These are phyloP conservation scores for Rana temporaria DNA, from an alignment of 2,113 vertebrate species.

Conservation along the genomic window DNA sequence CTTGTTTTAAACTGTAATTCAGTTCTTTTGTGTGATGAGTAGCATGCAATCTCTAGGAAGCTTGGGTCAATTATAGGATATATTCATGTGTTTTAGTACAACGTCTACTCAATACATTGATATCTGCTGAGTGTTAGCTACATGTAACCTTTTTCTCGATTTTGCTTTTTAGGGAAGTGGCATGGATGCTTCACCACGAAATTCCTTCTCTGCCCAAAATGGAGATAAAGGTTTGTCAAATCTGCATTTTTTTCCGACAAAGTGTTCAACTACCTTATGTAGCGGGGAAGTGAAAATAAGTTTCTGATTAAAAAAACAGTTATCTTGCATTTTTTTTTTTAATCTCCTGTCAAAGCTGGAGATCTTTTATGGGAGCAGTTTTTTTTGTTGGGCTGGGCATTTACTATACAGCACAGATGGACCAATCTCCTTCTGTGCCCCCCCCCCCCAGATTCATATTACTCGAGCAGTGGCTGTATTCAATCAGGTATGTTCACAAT, in stretches of 20 bases:
- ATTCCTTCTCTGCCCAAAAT: conserved; percentile 89
- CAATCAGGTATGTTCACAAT: too few relatives aligned
- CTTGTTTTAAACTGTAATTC: neutral
- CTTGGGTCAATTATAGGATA: neutral
- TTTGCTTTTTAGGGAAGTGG: conserved; percentile 76
- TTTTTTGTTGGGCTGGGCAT: too few relatives aligned
- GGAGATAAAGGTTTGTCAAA: conserved; percentile 88
- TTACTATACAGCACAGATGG: too few relatives aligned
- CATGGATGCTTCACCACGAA: conserved; percentile 91
- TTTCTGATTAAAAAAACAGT: too few relatives aligned
- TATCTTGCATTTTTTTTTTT: too few relatives aligned
- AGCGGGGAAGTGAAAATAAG: too few relatives aligned
- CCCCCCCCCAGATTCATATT: too few relatives aligned
- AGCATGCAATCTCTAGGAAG: neutral
- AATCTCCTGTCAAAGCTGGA: too few relatives aligned
- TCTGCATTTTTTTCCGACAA: neutral
- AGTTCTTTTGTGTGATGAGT: neutral
- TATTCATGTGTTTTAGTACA: neutral
- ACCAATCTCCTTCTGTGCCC: too few relatives aligned
- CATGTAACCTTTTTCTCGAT: neutral
- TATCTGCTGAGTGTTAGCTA: neutral
- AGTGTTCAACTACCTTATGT: too few relatives aligned
- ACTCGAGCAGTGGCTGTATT: too few relatives aligned
- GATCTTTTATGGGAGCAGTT: too few relatives aligned
- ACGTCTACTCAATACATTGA: neutral